A percentile compares a stretch with the other conserved stretches of the same genome.
Evolutionary conservation across 2,113 vertebrate species (phyloP).

Genomic region (Campylomormyrus numenius): DNA sequence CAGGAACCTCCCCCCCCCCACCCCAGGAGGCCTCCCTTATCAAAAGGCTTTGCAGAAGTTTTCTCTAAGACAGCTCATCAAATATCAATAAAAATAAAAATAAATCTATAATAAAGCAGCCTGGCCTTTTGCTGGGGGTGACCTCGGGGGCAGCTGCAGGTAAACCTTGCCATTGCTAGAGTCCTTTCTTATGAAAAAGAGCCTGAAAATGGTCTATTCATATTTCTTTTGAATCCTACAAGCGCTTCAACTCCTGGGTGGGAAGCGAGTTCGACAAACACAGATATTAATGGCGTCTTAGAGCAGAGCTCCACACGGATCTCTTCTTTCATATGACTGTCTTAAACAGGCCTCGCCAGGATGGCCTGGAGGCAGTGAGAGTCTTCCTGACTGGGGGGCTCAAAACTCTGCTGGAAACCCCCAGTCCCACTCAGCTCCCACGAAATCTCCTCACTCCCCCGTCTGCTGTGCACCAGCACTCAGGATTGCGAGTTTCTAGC

Average conservation of each 20-base stretch:
- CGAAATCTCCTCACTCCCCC: not conserved
- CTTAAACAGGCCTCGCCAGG: not conserved
- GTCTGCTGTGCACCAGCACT: not conserved
- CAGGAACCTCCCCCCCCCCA: not conserved
- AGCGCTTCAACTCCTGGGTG: not conserved
- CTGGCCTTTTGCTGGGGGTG: not conserved
- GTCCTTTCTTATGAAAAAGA: not conserved
- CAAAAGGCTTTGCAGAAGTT: not conserved
- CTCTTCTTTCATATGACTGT: not conserved
- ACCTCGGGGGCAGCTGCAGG: not conserved
- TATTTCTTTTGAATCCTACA: not conserved
- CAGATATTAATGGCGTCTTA: not conserved
- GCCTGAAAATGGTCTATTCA: not conserved
- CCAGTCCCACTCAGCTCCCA: not conserved
- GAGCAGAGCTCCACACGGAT: not conserved
- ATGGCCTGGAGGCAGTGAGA: not conserved
- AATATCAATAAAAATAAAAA: constrained; percentile 23
- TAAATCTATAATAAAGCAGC: not conserved
- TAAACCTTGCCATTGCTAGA: not conserved
- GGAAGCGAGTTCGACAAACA: not conserved
- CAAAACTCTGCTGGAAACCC: not conserved
- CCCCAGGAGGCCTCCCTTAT: not conserved
- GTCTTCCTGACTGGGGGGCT: not conserved
- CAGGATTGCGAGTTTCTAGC: not conserved
- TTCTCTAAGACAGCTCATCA: constrained; percentile 17